A percentile compares a stretch with the other conserved stretches of the same genome.
Conservation (phyloP, 64 coral and sea anemone genomes). For the Montipora sp. region DNA sequence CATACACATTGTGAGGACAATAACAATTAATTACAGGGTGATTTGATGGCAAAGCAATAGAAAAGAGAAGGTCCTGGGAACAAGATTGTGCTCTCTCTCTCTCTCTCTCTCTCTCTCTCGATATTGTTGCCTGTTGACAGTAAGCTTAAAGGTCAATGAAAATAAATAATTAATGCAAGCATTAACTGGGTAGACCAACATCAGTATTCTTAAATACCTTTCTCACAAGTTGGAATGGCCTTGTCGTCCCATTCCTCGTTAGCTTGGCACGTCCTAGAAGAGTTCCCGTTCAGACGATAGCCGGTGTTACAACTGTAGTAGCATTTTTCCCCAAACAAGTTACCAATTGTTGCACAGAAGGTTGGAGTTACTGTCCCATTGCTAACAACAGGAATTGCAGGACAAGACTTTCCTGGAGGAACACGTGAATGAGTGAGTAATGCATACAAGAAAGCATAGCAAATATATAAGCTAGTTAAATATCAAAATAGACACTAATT, state of each 20-base stretch:
- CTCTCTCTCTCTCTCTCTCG: too few relatives aligned
- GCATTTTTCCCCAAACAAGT: constrained; percentile 36
- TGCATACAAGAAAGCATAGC: not conserved
- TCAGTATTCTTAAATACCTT: constrained; percentile 8
- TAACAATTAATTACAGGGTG: too few relatives aligned
- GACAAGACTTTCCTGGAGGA: constrained; percentile 33
- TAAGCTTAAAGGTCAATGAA: too few relatives aligned
- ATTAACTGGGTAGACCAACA: not conserved
- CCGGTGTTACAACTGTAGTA: constrained; percentile 42
- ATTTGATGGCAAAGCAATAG: too few relatives aligned
- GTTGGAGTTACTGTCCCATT: constrained; percentile 42
- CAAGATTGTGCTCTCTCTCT: too few relatives aligned
- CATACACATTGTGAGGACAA: too few relatives aligned
- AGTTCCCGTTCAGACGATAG: constrained; percentile 1
- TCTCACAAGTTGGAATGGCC: constrained; percentile 4
- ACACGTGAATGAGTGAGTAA: not conserved
- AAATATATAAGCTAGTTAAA: not conserved
- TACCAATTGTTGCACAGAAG: constrained; percentile 29
- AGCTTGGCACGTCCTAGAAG: constrained; percentile 23
- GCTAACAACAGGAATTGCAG: constrained; percentile 3
- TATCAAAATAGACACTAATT: too few relatives aligned
- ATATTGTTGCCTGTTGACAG: too few relatives aligned
- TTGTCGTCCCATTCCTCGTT: constrained; percentile 33
- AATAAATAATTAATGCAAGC: too few relatives aligned
- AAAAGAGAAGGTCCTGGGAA: too few relatives aligned